Evolutionary conservation across 1,140 invertebrate genomes (phyloP).

Genomic region (Agrypnia vestita): DNA sequence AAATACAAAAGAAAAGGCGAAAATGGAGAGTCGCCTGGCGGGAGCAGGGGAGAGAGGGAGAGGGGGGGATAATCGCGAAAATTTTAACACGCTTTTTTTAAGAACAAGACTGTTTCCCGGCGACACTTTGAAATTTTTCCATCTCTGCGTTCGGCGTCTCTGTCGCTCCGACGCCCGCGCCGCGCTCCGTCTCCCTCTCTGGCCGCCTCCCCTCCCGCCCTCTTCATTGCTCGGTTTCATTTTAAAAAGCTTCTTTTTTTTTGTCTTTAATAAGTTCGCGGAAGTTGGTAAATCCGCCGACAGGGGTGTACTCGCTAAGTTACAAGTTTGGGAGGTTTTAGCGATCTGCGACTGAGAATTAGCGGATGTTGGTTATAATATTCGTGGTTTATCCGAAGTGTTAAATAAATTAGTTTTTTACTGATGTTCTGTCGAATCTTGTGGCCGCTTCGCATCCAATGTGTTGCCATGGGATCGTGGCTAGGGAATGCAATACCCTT

Average conservation of each 20-base stretch:
- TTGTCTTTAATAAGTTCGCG: slow-evolving; percentile 53
- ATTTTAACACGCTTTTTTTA: slow-evolving; percentile 57
- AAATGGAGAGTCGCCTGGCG: background rate
- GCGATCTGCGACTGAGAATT: too few species aligned
- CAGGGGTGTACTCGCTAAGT: slow-evolving; percentile 28
- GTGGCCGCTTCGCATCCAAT: too few species aligned
- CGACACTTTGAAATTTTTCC: slow-evolving; percentile 52
- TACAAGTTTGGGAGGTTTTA: slow-evolving; percentile 19
- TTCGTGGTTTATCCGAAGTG: too few species aligned
- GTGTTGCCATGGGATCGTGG: too few species aligned
- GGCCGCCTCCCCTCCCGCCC: slow-evolving; percentile 10
- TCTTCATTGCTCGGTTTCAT: slow-evolving; percentile 49
- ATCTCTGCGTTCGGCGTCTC: slow-evolving; percentile 36
- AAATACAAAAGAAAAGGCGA: slow-evolving; percentile 16
- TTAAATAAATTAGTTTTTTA: too few species aligned
- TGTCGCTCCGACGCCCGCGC: background rate
- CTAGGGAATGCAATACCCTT: too few species aligned
- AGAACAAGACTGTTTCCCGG: slow-evolving; percentile 54
- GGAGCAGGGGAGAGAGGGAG: background rate
- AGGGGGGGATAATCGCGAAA: slow-evolving; percentile 55
- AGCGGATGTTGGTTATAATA: too few species aligned
- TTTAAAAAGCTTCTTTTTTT: slow-evolving; percentile 54
- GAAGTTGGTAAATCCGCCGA: slow-evolving; percentile 56
- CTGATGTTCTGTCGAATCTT: too few species aligned
- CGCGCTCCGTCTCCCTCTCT: background rate